Conservation (phyloP, 2,888 invertebrate genomes). For the Prosapia bicincta region DNA sequence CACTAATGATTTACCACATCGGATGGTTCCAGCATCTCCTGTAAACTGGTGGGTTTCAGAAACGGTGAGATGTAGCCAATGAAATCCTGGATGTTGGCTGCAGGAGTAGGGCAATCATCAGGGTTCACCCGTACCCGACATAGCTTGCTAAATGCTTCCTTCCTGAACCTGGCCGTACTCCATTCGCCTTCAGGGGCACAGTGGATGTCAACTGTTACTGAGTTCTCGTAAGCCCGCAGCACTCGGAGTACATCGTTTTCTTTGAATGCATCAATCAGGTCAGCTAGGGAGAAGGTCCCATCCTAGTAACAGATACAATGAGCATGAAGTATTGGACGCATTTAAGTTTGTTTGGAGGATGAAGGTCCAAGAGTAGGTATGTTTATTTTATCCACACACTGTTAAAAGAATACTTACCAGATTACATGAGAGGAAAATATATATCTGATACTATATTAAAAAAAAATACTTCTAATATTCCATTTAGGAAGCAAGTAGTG, state of each 20-base stretch:
- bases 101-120: conserved; percentile 73
- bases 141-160: conserved; percentile 69
- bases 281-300: conserved; percentile 88
- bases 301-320: conserved; percentile 62
- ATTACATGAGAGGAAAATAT: too few relatives aligned
- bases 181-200: conserved; percentile 86
- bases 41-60: conserved; percentile 71
- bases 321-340: too few relatives aligned
- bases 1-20: conserved; percentile 74
- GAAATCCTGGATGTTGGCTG: conserved; percentile 46
- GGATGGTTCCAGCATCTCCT: conserved; percentile 83
- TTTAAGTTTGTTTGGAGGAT: too few relatives aligned
- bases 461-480: too few relatives aligned
- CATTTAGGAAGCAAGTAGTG: too few relatives aligned
- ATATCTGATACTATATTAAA: too few relatives aligned
- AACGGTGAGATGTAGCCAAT: conserved; percentile 75
- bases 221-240: conserved; percentile 84
- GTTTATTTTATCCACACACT: conserved; percentile 88
- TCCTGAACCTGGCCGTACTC: conserved; percentile 65
- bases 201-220: conserved; percentile 84
- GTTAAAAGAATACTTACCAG: conserved; percentile 71
- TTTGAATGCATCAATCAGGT: conserved; percentile 89
- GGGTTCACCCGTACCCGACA: conserved; percentile 82
- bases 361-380: too few relatives aligned
- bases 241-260: conserved; percentile 92